Evolutionary conservation across 2,888 invertebrate species (phyloP).

Genomic region (Agrochola lota): DNA sequence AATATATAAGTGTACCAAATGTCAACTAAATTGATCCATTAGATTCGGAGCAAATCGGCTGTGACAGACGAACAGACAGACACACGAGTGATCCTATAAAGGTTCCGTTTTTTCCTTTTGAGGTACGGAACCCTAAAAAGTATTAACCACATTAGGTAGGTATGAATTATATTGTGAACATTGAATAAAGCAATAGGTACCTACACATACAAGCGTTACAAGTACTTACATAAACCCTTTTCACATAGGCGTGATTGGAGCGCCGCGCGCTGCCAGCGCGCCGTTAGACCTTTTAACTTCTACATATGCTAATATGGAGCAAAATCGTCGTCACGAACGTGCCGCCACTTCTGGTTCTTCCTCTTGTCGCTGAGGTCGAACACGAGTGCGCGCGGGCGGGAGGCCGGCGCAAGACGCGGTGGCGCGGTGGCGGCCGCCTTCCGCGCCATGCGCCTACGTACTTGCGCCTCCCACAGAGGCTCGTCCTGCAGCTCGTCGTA

Average conservation of each 20-base stretch:
- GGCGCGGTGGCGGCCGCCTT: too few species aligned
- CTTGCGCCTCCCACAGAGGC: not conserved
- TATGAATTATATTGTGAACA: not conserved
- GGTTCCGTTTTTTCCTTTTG: too few species aligned
- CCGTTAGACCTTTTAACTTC: too few species aligned
- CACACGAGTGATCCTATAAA: too few species aligned
- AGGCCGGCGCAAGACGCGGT: rapidly evolving
- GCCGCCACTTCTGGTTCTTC: not conserved
- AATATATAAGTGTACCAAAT: too few species aligned
- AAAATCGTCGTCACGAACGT: not conserved
- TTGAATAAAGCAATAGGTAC: not conserved
- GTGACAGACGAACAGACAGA: too few species aligned
- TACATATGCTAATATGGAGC: not conserved
- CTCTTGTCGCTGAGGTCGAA: not conserved
- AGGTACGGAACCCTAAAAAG: too few species aligned
- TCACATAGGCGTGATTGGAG: not conserved
- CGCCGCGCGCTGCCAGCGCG: too few species aligned
- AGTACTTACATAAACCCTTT: not conserved
- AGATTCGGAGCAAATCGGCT: too few species aligned
- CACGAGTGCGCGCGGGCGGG: not conserved
- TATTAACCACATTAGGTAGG: not conserved
- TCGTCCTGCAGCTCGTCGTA: not conserved
- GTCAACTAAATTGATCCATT: too few species aligned
- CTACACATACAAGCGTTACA: not conserved
- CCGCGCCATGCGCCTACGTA: conserved; percentile 1